A percentile compares a stretch with the other conserved stretches of the same genome.
Conservation (phyloP, 1,140 invertebrate species). For the Orius insidiosus region DNA sequence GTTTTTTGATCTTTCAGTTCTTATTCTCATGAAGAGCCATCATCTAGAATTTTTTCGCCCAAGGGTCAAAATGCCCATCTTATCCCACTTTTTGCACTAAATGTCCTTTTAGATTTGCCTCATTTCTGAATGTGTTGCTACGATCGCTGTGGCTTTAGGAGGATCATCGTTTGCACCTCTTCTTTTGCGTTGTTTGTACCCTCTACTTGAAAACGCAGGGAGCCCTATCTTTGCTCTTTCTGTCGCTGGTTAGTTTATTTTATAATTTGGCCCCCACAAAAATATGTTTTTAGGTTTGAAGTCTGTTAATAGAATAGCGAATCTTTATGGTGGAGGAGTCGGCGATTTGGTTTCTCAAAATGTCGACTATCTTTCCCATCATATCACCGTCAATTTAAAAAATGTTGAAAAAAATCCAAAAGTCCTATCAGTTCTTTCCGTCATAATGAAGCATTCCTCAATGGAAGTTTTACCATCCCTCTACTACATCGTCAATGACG, state of each 20-base stretch:
- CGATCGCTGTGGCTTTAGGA: conserved; percentile 31
- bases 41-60: too few relatives aligned
- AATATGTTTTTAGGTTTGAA: conserved; percentile 30
- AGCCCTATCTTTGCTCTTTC: conserved; percentile 19
- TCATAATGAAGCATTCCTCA: conserved; percentile 44
- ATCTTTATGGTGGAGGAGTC: conserved; percentile 29
- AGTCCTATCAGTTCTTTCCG: conserved; percentile 36
- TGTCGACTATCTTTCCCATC: conserved; percentile 46
- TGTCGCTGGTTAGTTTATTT: conserved; percentile 12
- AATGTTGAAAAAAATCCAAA: conserved; percentile 31
- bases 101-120: conserved; percentile 28
- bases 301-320: conserved; percentile 33
- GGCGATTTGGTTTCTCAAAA: conserved; percentile 37
- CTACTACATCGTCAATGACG: conserved; percentile 41
- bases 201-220: conserved; percentile 48
- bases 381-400: conserved; percentile 40
- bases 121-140: conserved; percentile 41
- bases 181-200: conserved; percentile 42
- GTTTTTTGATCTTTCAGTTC: too few relatives aligned
- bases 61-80: too few relatives aligned
- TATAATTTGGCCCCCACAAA: conserved; percentile 3
- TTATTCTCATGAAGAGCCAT: too few relatives aligned
- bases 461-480: conserved; percentile 38
- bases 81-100: too few relatives aligned
- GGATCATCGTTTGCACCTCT: conserved; percentile 31